These are phyloP conservation scores for Agrotis puta DNA, from an alignment of 2,888 invertebrate genomes.

Conservation along the genomic window DNA sequence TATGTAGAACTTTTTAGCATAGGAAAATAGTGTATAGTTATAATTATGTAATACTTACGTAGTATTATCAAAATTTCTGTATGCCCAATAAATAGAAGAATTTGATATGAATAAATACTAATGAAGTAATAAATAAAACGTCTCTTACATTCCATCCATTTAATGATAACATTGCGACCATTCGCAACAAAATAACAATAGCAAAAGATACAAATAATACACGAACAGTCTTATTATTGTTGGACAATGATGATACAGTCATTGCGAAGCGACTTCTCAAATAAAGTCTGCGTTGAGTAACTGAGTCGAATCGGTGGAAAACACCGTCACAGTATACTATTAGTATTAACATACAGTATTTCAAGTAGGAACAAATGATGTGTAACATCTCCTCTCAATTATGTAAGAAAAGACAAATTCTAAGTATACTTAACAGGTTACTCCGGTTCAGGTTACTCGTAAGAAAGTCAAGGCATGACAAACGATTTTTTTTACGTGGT, in stretches of 20 bases:
- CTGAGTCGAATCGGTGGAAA: slow-evolving; percentile 66
- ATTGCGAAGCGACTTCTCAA: slow-evolving; percentile 58
- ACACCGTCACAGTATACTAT: slow-evolving; percentile 9
- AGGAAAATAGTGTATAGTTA: no score
- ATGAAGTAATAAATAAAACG: no score
- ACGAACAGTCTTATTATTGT: slow-evolving; percentile 47
- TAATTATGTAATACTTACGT: no score
- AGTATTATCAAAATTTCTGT: no score
- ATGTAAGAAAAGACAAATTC: neutral
- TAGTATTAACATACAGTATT: neutral
- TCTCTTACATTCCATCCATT: slow-evolving; percentile 10
- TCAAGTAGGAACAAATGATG: neutral
- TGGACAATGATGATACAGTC: slow-evolving; percentile 51
- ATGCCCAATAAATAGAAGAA: no score
- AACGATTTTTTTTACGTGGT: no score
- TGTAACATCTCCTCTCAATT: neutral
- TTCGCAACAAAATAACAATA: slow-evolving; percentile 55
- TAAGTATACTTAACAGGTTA: neutral
- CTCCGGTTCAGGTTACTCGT: neutral
- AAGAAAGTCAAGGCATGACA: neutral
- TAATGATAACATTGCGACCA: slow-evolving; percentile 21
- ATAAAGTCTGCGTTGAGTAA: slow-evolving; percentile 67
- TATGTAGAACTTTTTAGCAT: no score
- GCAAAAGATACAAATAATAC: slow-evolving; percentile 41
- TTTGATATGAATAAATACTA: no score